Evolutionary conservation across 1,140 invertebrate species (phyloP), one percentile per base, ranked within the genome.

Genomic region (Drosophila kikkawai): DNA sequence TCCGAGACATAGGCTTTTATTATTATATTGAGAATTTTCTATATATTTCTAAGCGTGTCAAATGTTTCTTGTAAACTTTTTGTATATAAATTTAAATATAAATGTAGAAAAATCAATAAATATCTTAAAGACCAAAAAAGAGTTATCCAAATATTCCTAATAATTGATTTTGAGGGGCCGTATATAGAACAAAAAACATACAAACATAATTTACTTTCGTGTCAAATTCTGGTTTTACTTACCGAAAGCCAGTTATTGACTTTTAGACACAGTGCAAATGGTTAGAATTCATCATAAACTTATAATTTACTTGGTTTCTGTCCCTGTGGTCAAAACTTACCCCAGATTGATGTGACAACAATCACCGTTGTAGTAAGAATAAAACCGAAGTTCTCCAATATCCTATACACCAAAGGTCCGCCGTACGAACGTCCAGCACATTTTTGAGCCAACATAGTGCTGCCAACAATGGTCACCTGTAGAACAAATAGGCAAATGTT

Each of bases 331-430:
- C 9, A 15, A 3, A 48, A 87, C 84, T 83, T 70, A 88, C 83
- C 57, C 80, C 80, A 87, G 11, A 88, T 83, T 32, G 83, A 87
- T 15, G 58, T 42, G 34, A 87, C 63, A 42, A 80, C 58, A 41
- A 87, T 75, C 22, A 83, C 17, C 1, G 51, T 61, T 5, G 76
- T 79, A 11, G 88, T 81, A 7, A 82, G 29, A 3, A 93, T 79
- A 26, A 93, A 80, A 9, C 75, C 82, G 36, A 92, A 41, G 74
- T 93, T 91, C n/a, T 92, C 86, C 11, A 91, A 15, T 26, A 92
- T 34, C 11, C 79, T 75, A 41, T 76, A 64, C n/a, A 86, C 15
- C 17, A 92, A 32, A 0, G 82, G 76, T 39, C 79, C 75, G n/a
- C 48, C 69, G 26, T 60, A 57, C 0, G 47, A 11, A 3, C 58